Evolutionary conservation across 2,113 vertebrate genomes (phyloP).

Genomic region (Hyaena hyaena): DNA sequence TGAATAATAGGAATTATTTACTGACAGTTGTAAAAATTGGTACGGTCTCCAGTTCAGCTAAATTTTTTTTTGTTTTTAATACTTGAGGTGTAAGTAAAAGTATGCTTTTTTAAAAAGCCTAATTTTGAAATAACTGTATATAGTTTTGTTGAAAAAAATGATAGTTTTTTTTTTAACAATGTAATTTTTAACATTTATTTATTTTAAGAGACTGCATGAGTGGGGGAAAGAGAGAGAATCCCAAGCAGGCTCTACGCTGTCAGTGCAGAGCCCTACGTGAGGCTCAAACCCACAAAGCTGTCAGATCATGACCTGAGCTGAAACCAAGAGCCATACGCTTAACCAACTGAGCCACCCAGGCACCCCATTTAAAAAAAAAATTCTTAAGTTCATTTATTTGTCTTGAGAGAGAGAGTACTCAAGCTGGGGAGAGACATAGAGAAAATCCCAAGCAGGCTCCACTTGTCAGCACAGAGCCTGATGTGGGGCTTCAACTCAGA

Average conservation of each 20-base stretch:
- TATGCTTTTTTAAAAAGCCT: constrained; percentile 32
- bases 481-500: background rate
- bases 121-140: constrained; percentile 1
- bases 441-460: background rate
- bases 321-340: background rate
- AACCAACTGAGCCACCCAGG: background rate
- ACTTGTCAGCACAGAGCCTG: background rate
- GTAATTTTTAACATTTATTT: background rate
- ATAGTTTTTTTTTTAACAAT: background rate
- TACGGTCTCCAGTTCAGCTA: background rate
- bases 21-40: constrained; percentile 58
- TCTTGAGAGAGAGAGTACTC: too few species aligned
- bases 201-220: background rate
- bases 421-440: background rate
- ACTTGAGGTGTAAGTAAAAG: constrained; percentile 25
- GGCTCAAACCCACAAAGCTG: background rate
- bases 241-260: background rate
- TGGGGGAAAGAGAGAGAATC: background rate
- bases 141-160: background rate
- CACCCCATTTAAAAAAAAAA: background rate
- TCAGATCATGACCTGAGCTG: background rate
- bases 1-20: constrained; percentile 57
- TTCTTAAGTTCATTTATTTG: too few species aligned
- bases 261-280: background rate
- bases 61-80: background rate